Evolutionary conservation across 2,888 invertebrate species (phyloP), one percentile per base, ranked within the genome.

Genomic region (Eremobia ochroleuca): DNA sequence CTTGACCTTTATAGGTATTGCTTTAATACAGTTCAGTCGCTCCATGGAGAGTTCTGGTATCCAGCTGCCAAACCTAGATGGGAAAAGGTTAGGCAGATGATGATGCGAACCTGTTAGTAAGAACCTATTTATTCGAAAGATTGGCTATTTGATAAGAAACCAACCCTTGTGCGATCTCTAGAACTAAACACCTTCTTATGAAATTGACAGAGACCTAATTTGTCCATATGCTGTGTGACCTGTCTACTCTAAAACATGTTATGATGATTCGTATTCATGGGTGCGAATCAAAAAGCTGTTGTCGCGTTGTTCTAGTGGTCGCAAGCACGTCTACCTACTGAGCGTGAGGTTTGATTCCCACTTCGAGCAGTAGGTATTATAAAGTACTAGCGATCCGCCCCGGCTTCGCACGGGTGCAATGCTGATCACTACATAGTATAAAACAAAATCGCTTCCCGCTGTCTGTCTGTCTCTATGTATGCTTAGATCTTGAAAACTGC

Each of bases 1-100:
- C 4, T 67, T 73, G 8, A 80, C 76, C 59, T 80, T 37, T 58
- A 34, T 25, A 43, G 21, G 21, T 11, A 25, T 66, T 31, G 28
- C 9, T 58, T 13, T 65, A 9, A 62, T 28, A 18, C 46, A n/a
- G 5, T 74, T 31, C 5, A 21, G 6, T 34, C 13, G 2, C n/a
- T 70, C 1, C 31, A 31, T 28, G 64, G 25, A n/a, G 8, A 59
- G 28, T 4, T 46, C 6, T 43, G 13, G 37, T 37, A 9, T 37
- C 37, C 37, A 37, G 13, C 40, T 11, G 40, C 40, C 4, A 34
- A n/a, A 40, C n/a, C 31, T 28, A 64, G 9, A n/a, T 46, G 8
- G 43, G 2, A 46, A 34, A 34, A 11, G 3, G 15, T 15, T 28
- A 28, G 6, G 21, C 34, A 28, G 28, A 31, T 70, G 21, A 49